Evolutionary conservation across 2,113 vertebrate species (phyloP).

Genomic region (Furnarius figulus): DNA sequence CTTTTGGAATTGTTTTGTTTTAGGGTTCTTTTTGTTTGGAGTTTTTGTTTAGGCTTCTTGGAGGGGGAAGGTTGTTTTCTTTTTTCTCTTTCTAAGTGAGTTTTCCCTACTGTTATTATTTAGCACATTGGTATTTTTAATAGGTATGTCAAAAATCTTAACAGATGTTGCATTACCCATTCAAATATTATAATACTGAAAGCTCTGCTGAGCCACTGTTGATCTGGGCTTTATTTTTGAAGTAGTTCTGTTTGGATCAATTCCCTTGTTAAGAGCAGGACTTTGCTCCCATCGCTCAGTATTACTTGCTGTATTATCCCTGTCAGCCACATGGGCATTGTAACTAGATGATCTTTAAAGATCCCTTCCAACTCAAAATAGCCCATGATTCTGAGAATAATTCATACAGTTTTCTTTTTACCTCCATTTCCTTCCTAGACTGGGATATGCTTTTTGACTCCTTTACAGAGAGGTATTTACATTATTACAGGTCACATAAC

Average conservation of each 20-base stretch:
- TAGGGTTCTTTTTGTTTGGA: too few species aligned
- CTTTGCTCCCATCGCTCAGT: fast-evolving
- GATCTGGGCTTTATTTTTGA: background rate
- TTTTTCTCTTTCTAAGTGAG: background rate
- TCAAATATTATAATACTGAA: background rate
- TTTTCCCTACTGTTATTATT: background rate
- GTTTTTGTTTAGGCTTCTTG: fast-evolving
- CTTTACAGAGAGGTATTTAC: background rate
- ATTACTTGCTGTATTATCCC: background rate
- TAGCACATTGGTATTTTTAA: background rate
- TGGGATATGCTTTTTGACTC: background rate
- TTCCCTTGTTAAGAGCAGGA: background rate
- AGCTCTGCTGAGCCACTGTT: background rate
- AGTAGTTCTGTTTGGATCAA: background rate
- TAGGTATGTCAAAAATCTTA: background rate
- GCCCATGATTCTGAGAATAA: background rate
- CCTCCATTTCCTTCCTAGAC: background rate
- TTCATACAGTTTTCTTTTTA: background rate
- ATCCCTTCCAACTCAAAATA: background rate
- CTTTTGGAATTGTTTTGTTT: background rate
- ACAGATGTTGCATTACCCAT: background rate
- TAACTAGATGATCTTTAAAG: background rate
- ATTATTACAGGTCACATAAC: background rate
- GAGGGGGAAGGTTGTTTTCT: background rate
- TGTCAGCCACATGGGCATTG: fast-evolving